phyloP scores from a whole-genome alignment of 1,140 invertebrate species.

The Drosophila elegans region DNA sequence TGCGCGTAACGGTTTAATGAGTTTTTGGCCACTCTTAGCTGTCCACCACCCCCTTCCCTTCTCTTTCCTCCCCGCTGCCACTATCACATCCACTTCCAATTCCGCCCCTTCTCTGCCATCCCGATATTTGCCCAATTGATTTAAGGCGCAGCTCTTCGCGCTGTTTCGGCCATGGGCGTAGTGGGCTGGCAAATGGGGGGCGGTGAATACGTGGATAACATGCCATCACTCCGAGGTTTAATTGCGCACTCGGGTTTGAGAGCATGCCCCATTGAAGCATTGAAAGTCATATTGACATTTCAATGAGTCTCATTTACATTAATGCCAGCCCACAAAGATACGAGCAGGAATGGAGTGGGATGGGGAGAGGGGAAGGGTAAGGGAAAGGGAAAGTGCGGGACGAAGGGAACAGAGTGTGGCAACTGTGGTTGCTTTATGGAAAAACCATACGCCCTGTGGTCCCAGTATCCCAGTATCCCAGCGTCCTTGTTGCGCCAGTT shows the following conservation, averaged over 20 bases:
- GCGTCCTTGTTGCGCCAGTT: conserved; percentile 23
- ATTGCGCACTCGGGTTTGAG: conserved; percentile 44
- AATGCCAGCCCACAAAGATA: conserved; percentile 46
- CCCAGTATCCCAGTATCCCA: conserved; percentile 2
- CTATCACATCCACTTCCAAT: not conserved
- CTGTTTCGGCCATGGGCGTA: conserved; percentile 36
- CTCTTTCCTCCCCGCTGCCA: not conserved
- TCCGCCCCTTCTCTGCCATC: not conserved
- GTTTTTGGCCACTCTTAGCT: conserved; percentile 53
- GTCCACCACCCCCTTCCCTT: not conserved
- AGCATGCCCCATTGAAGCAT: conserved; percentile 56
- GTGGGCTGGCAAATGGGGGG: conserved; percentile 5
- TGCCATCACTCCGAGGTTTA: conserved; percentile 21
- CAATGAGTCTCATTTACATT: conserved; percentile 77
- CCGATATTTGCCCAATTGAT: conserved; percentile 48
- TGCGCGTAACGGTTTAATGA: conserved; percentile 72
- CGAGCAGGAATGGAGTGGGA: not conserved
- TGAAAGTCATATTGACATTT: conserved; percentile 77
- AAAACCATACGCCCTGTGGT: conserved; percentile 41
- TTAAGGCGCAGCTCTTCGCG: conserved; percentile 34
- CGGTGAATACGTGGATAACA: conserved; percentile 10
- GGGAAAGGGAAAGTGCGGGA: not conserved
- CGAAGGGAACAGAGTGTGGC: conserved; percentile 1
- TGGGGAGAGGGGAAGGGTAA: not conserved
- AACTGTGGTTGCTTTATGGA: conserved; percentile 64